Evolutionary conservation across 2,797 vertebrate species (phyloP), one percentile per base, ranked within the genome.

Genomic region (Pachyuromys duprasi): DNA sequence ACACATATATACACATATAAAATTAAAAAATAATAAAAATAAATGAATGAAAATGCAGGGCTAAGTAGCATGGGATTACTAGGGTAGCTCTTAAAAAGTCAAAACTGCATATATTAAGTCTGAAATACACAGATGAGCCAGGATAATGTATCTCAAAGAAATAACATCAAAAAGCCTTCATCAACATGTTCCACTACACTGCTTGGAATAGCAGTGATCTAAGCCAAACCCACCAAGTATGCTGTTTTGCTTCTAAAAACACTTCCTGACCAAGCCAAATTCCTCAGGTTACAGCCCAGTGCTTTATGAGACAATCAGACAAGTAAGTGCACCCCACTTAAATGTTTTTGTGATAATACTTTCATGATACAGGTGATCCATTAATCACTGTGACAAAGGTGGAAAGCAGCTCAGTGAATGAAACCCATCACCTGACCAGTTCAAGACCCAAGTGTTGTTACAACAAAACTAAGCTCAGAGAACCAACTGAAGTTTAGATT

Each of bases 401-500:
- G 45, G 36, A 83, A 92, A 84, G 57, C 13, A 87, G 33, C 22
- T 70, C 53, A 95, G n/a, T 15, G 33, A 90, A 93, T 15, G 33
- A 92, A 93, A 79, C 78, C 36, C 15, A 53, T 75, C 22, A 88
- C 9, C 22, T 94, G 42, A 87, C 33, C 83, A 93, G 83, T 72
- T 93, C 39, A 74, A 90, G 86, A 80, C 36, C 36, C 84, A 12
- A 75, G 26, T 78, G 63, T 24, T 28, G 33, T 39, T 36, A 81
- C 91, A 89, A 80, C 4, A 90, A 39, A 91, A 90, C 31, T 33
- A 42, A 42, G 13, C 55, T 74, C 81, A 36, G 55, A 89, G 20
- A 96, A 89, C 39, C 67, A 91, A 89, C 13, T 72, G 65, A 13
- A 86, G 60, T 94, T 93, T 33, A 79, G 15, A 93, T 55, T 39